Percentiles rank a stretch among this genome's conserved stretches.
phyloP scores from a whole-genome alignment of 1,140 invertebrate species.

The Patella vulgata region DNA sequence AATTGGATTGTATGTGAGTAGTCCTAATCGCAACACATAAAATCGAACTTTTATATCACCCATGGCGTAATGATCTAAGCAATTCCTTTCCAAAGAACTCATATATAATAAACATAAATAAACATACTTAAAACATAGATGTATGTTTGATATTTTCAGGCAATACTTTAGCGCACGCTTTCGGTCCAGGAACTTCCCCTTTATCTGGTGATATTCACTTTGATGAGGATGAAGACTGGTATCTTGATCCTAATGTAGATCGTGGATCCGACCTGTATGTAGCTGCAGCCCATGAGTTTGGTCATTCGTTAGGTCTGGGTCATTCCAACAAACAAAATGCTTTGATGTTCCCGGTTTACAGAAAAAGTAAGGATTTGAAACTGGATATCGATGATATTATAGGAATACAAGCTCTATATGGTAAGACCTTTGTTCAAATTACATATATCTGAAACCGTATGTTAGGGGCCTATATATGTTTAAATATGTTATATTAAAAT shows the following conservation, averaged over 20 bases:
- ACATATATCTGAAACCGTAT: too few species aligned
- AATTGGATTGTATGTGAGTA: too few species aligned
- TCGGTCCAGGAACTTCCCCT: conserved; percentile 12
- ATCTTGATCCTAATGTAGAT: conserved; percentile 36
- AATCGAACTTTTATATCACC: too few species aligned
- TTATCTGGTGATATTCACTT: conserved; percentile 70
- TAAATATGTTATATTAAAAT: too few species aligned
- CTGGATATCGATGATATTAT: conserved; percentile 55
- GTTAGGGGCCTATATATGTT: too few species aligned
- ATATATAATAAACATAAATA: too few species aligned
- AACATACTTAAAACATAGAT: too few species aligned
- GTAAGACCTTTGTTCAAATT: too few species aligned
- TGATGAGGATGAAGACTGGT: conserved; percentile 78
- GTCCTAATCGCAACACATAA: too few species aligned
- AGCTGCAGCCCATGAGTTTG: conserved; percentile 66
- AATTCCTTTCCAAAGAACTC: too few species aligned
- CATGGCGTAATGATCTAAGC: too few species aligned
- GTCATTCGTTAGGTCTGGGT: conserved; percentile 63
- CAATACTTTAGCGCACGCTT: conserved; percentile 32
- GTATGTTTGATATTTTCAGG: too few species aligned
- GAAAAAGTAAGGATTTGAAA: conserved; percentile 43
- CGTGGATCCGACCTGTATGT: conserved; percentile 52
- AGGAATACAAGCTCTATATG: conserved; percentile 60
- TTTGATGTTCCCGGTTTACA: conserved; percentile 69
- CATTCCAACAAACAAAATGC: conserved; percentile 58